These are phyloP conservation scores for Parazoanthus atlanticus DNA, from an alignment of 92 coral and sea anemone species.

Conservation along the genomic window DNA sequence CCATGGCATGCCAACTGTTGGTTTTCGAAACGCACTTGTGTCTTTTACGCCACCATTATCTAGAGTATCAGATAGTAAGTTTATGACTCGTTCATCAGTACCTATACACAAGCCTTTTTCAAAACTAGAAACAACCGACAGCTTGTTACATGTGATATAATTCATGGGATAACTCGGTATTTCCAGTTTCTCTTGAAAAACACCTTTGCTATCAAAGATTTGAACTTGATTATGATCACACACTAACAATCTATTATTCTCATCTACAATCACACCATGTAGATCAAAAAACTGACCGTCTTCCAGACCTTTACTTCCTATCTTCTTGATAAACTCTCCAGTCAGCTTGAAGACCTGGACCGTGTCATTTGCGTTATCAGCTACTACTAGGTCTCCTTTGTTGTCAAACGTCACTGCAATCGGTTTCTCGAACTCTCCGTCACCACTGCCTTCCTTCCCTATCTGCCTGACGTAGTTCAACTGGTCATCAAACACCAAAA, in stretches of 20 bases:
- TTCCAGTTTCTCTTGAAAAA: not conserved
- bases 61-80: not conserved
- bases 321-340: not conserved
- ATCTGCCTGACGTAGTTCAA: not conserved
- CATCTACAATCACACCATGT: not conserved
- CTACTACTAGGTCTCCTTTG: not conserved
- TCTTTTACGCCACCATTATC: too few species aligned
- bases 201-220: not conserved
- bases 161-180: not conserved
- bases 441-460: not conserved
- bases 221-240: not conserved
- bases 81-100: not conserved
- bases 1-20: not conserved
- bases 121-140: not conserved
- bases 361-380: not conserved
- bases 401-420: not conserved
- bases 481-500: not conserved
- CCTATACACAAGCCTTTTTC: not conserved
- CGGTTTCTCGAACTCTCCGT: not conserved
- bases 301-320: too few species aligned
- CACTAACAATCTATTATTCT: not conserved
- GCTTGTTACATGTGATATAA: not conserved
- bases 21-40: not conserved
- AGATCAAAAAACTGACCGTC: too few species aligned
- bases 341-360: not conserved